Evolutionary conservation across 2,888 invertebrate species (phyloP), one percentile per base, ranked within the genome.

Genomic region (Arrhopalites spinosus): DNA sequence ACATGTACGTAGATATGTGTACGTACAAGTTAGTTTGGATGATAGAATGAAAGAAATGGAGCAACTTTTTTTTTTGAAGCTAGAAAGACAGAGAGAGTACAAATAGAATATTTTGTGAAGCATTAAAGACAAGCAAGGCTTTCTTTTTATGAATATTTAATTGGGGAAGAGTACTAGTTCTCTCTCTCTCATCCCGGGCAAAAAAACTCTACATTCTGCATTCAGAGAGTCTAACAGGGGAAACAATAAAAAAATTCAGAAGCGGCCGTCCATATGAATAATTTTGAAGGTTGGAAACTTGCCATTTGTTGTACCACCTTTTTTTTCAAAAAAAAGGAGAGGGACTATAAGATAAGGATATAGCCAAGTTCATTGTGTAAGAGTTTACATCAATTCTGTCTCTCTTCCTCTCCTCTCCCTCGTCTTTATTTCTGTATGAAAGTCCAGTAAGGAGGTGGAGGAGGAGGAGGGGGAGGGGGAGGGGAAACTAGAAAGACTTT

Each of bases 241-340:
- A 66, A 74, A 77, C 70, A 71, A 74, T 74, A 77, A 77, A 74
- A 73, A 67, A 71, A 74, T 74, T 74, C 77, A 74, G 68, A 70
- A 77, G 61, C 74, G 74, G 27, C 77, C 53, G 59, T 69, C 56
- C 74, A 69, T 74, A 77, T 77, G 77, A 77, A 77, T 77, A 77
- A 77, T 77, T 77, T 77, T 77, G 13, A 70, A 74, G 73, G 56
- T 68, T 67, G 67, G 67, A 72, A 68, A 36, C 50, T 66, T 77
- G 71, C 74, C 74, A 74, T 68, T 67, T 30, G 43, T 47, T 30
- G 43, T 47, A 20, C 67, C 61, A 61, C 36, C 66, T 66, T 30
- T 36, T 36, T 36, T 36, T 36, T 36, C 36, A 3, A 36, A 11
- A 36, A 36, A 36, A 36, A 36, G 36, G 11, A 36, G 36, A 11